These are phyloP conservation scores for Oxystoma pomonae DNA, from an alignment of 2,888 invertebrate genomes.

Conservation along the genomic window DNA sequence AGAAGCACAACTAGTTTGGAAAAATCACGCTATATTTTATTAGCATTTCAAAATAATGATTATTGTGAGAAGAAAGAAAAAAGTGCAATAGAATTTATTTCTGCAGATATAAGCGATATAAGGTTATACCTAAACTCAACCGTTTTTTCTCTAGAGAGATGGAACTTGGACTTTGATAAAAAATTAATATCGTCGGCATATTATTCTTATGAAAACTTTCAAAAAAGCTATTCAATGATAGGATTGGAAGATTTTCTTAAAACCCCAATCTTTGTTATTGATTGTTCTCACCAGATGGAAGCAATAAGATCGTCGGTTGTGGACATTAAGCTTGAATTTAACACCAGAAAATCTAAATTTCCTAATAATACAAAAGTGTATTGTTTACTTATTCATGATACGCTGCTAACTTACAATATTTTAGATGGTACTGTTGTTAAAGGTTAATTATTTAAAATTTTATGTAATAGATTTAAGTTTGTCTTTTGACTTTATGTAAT, in stretches of 20 bases:
- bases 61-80: not conserved
- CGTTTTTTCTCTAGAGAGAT: not conserved
- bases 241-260: not conserved
- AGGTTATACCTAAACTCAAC: not conserved
- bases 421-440: too few species aligned
- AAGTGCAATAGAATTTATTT: not conserved
- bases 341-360: constrained; percentile 26
- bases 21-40: not conserved
- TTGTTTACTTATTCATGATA: constrained; percentile 31
- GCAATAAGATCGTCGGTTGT: not conserved
- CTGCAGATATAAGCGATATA: not conserved
- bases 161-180: constrained; percentile 3
- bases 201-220: constrained; percentile 1
- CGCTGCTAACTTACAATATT: too few species aligned
- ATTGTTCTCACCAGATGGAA: constrained; percentile 33
- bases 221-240: not conserved
- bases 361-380: constrained; percentile 31
- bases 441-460: too few species aligned
- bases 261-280: constrained; percentile 23
- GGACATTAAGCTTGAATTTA: constrained; percentile 30
- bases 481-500: too few species aligned
- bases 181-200: not conserved
- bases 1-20: not conserved
- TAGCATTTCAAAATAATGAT: not conserved
- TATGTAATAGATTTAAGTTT: too few species aligned